phyloP scores from a whole-genome alignment of 2,113 vertebrate genomes.

The Phoenicopterus ruber region DNA sequence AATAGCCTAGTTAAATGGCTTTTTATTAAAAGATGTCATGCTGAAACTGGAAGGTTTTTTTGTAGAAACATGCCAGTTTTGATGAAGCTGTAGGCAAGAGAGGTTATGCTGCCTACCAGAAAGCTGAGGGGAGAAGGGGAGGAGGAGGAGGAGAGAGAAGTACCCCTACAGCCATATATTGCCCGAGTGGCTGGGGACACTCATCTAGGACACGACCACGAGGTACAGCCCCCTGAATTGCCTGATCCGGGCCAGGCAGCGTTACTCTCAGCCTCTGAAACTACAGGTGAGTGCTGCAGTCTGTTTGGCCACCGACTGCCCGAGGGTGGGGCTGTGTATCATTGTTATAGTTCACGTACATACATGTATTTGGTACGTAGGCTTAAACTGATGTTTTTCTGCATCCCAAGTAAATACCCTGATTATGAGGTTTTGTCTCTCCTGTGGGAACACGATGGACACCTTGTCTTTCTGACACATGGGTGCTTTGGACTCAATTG shows the following conservation, averaged over 20 bases:
- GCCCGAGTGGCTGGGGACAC: background rate
- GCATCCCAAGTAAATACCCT: background rate
- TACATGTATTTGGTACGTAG: rapidly evolving
- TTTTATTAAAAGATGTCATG: background rate
- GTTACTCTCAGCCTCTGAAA: background rate
- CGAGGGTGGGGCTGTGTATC: rapidly evolving
- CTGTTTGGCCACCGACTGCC: background rate
- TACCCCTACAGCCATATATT: rapidly evolving
- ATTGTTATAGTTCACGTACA: background rate
- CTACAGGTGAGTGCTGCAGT: background rate
- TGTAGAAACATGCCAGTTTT: background rate
- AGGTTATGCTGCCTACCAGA: background rate
- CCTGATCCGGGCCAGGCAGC: background rate
- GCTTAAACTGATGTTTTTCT: background rate
- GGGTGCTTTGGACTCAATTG: background rate
- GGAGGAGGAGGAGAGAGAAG: background rate
- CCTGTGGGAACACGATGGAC: rapidly evolving
- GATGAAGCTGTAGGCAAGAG: background rate
- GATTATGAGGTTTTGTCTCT: background rate
- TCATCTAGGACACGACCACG: background rate
- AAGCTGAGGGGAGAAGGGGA: background rate
- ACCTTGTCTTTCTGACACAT: background rate
- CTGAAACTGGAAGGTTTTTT: background rate
- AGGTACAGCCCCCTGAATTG: background rate
- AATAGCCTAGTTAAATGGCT: background rate